Evolutionary conservation across 2,888 invertebrate genomes (phyloP).

Genomic region (Neoaliturus tenellus): DNA sequence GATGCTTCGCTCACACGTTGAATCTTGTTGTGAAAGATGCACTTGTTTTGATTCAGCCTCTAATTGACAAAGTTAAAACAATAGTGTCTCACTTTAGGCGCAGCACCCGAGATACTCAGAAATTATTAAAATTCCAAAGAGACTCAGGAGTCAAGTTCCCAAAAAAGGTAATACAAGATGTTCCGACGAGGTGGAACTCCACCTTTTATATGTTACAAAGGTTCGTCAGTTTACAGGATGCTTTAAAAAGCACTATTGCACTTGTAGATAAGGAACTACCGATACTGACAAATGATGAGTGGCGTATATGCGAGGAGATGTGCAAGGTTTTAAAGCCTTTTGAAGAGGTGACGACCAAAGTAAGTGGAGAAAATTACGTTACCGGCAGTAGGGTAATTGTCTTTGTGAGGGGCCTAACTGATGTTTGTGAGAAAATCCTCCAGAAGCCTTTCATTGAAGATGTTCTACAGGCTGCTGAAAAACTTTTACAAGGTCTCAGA

Average conservation of each 20-base stretch:
- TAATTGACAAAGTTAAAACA: constrained; percentile 9
- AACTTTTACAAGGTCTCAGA: not conserved
- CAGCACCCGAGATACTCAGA: not conserved
- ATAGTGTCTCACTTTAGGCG: constrained; percentile 38
- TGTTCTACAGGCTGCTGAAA: not conserved
- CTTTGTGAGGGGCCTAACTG: not conserved
- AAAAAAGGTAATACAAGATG: constrained; percentile 26
- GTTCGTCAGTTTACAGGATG: constrained; percentile 32
- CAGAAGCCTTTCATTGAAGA: not conserved
- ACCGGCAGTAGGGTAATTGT: constrained; percentile 10
- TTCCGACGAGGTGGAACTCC: constrained; percentile 28
- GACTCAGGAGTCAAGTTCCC: not conserved
- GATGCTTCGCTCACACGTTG: constrained; percentile 49
- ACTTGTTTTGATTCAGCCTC: not conserved
- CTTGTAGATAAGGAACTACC: constrained; percentile 24
- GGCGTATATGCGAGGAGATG: not conserved
- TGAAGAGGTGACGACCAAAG: constrained; percentile 1
- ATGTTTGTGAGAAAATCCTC: not conserved
- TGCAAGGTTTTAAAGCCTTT: constrained; percentile 1
- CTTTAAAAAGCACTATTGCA: not conserved
- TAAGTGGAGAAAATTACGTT: constrained; percentile 17
- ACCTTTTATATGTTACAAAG: constrained; percentile 24
- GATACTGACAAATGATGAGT: not conserved
- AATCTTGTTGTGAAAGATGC: constrained; percentile 47
- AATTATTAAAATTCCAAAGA: not conserved